Percentiles rank a stretch among this genome's conserved stretches.
Conservation (phyloP, 2,797 vertebrate genomes). For the Lycodopsis pacificus region DNA sequence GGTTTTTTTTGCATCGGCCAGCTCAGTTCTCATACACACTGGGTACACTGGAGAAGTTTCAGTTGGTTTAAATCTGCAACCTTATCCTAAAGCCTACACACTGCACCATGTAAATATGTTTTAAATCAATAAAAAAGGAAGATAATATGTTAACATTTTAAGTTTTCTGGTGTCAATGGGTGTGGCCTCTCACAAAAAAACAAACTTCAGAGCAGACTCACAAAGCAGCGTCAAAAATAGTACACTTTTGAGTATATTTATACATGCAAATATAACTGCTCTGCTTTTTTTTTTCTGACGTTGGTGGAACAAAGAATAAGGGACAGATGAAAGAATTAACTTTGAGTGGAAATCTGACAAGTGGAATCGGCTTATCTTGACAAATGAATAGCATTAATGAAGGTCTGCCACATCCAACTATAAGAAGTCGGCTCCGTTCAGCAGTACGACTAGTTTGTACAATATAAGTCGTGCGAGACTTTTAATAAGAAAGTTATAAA, state of each 20-base stretch:
- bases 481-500: conserved; percentile 57
- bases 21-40: no score
- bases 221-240: conserved; percentile 45
- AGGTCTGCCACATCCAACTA: conserved; percentile 52
- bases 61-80: neutral
- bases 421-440: conserved; percentile 21
- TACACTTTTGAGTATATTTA: conserved; percentile 60
- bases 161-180: neutral
- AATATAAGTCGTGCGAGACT: conserved; percentile 36
- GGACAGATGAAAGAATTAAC: conserved; percentile 68
- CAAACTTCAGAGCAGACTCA: conserved; percentile 21
- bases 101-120: neutral
- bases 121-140: neutral
- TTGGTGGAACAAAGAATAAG: conserved; percentile 65
- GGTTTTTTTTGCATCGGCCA: neutral
- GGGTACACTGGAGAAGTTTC: neutral
- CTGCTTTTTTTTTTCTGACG: conserved; percentile 31
- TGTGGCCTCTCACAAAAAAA: neutral
- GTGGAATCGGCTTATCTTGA: conserved; percentile 73
- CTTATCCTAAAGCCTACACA: neutral
- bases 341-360: conserved; percentile 71
- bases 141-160: conserved; percentile 1
- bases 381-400: conserved; percentile 73
- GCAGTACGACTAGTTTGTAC: conserved; percentile 21
- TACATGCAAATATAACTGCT: conserved; percentile 57